phyloP scores from a whole-genome alignment of 2,888 invertebrate genomes.

The Tenthredo scrophulariae region DNA sequence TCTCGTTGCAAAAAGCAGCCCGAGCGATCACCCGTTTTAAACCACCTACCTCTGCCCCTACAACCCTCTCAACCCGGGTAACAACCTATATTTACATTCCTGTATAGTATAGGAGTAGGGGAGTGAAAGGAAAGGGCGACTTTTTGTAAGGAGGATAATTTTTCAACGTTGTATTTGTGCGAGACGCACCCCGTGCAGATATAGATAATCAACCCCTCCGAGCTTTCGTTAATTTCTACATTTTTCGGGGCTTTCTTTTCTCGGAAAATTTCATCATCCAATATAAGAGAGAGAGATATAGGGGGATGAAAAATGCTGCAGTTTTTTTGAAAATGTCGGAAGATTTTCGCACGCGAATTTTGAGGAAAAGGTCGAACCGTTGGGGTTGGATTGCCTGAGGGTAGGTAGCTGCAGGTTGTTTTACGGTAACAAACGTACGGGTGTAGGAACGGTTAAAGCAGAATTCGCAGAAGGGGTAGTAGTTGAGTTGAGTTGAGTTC shows the following conservation, averaged over 20 bases:
- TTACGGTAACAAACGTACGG: not conserved
- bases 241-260: not conserved
- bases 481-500: not conserved
- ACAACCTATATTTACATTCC: slow-evolving; percentile 18
- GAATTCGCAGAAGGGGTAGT: not conserved
- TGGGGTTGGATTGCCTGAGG: not conserved
- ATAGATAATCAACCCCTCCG: not conserved
- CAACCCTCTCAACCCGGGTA: not conserved
- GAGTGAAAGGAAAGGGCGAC: not conserved
- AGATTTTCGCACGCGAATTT: no score
- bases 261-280: not conserved
- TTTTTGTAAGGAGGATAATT: not conserved
- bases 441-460: not conserved
- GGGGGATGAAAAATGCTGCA: no score
- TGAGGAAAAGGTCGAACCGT: no score
- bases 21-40: slow-evolving; percentile 18
- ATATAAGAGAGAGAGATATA: no score
- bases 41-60: slow-evolving; percentile 11
- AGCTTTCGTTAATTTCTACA: no score
- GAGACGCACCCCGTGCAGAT: not conserved
- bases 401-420: not conserved
- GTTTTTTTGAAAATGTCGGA: no score
- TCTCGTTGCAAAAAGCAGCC: slow-evolving; percentile 1
- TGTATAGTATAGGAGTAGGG: not conserved
- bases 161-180: not conserved